A percentile compares a stretch with the other conserved stretches of the same genome.
phyloP scores from a whole-genome alignment of 1,140 invertebrate genomes.

The Drosophila littoralis region DNA sequence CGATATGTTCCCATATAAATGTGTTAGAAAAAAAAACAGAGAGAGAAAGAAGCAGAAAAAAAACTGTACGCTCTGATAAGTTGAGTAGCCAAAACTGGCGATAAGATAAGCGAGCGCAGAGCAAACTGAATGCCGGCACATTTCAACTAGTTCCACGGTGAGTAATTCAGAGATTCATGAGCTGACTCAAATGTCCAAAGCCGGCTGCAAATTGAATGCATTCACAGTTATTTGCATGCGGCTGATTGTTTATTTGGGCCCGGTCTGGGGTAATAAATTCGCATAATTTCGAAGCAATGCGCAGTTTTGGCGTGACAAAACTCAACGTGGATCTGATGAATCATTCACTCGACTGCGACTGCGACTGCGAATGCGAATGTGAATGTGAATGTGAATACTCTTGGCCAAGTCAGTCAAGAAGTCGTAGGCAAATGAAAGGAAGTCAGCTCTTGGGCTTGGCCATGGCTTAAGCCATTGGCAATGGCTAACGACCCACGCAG shows the following conservation, averaged over 20 bases:
- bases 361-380: neutral
- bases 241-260: neutral
- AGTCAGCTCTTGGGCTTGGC: neutral
- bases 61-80: constrained; percentile 14
- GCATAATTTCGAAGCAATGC: neutral
- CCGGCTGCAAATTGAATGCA: constrained; percentile 1
- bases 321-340: constrained; percentile 4
- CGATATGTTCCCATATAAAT: constrained; percentile 19
- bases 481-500: neutral
- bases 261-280: neutral
- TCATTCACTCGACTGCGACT: neutral
- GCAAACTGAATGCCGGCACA: neutral
- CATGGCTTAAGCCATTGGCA: neutral
- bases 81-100: constrained; percentile 3
- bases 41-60: neutral
- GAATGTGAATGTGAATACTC: neutral
- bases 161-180: neutral
- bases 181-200: constrained; percentile 12
- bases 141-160: neutral
- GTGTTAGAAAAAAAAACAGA: constrained; percentile 1
- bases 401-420: constrained; percentile 6
- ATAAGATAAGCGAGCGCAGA: constrained; percentile 28
- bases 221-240: constrained; percentile 9
- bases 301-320: constrained; percentile 3
- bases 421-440: constrained; percentile 12